Conservation (phyloP, 2,113 vertebrate species). For the Zosterops japonicus region DNA sequence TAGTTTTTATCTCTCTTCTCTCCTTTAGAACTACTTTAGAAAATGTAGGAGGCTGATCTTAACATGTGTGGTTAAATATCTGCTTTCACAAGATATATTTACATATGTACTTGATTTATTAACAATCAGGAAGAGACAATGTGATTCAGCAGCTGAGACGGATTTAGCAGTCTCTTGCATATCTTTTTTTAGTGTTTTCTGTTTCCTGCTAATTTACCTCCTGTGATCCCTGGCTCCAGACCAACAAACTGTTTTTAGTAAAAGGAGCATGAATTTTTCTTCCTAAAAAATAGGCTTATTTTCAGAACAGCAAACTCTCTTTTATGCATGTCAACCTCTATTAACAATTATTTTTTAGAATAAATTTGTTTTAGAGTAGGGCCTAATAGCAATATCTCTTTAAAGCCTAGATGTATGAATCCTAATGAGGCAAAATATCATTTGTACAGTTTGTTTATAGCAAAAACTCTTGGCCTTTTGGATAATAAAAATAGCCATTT, state of each 20-base stretch:
- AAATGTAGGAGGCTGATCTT: not conserved
- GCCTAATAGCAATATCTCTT: not conserved
- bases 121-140: slow-evolving; percentile 6
- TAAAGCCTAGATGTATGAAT: not conserved
- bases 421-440: not conserved
- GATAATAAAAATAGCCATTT: not conserved
- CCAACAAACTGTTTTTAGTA: slow-evolving; percentile 19
- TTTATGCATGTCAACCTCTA: not conserved
- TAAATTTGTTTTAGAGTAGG: not conserved
- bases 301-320: not conserved
- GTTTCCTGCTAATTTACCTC: slow-evolving; percentile 60
- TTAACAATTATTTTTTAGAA: not conserved
- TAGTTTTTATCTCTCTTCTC: not conserved
- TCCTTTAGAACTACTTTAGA: not conserved
- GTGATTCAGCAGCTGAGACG: slow-evolving; percentile 8
- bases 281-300: slow-evolving; percentile 5
- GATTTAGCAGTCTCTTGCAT: slow-evolving; percentile 41
- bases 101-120: slow-evolving; percentile 7
- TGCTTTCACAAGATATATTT: slow-evolving; percentile 16
- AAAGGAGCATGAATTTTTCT: not conserved
- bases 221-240: slow-evolving; percentile 7
- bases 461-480: not conserved
- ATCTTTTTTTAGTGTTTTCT: slow-evolving; percentile 51
- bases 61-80: not conserved
- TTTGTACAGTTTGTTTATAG: not conserved